Base-by-base conservation (phyloP, 2,113 vertebrate species). In the Litocranius walleri region DNA sequence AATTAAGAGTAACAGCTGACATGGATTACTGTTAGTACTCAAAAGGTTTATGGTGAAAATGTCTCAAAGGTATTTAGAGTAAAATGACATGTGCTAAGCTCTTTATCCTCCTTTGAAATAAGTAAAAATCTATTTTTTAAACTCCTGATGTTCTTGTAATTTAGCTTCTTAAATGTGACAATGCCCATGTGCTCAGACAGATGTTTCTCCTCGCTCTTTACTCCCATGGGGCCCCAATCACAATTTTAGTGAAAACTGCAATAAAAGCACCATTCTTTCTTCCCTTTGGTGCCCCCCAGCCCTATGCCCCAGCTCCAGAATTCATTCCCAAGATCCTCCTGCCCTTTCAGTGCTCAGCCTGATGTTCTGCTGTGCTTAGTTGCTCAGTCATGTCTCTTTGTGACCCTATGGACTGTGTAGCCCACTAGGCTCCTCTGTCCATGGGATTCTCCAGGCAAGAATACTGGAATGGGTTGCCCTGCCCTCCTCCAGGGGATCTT, bases 21-120 rank as follows among this genome's bases (percentile, higher is more conserved):
- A 19, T 36, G 64, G 64, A 29, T 86, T 89, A 29, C 40, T 52
- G 21, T 7, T 48, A 36, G 19, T 43, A 78, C 36, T 80, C 29
- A 61, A 59, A 77, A 56, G 36, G n/a, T 90, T 97, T 91, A 16
- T 85, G 95, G 21, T 87, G 91, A 98, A 87, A 87, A 89, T n/a
- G 59, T 33, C 85, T 83, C 67, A 64, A 14, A 64, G 78, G 17
- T 54, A 57, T 56, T 91, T 45, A 89, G 19, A 57, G n/a, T 88
- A 36, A 92, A 92, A 90, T 96, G 36, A 23, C 27, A 4, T 88
- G 50, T 81, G 2, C 80, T 94, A 56, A 50, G 21, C 43, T 52
- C 45, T 82, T 96, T 83, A 59, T 62, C 48, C n/a, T 96, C 48
- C 36, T 67, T 88, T 91, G 29, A 81, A 91, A 57, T 91, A 50